Percentiles rank a stretch among this genome's conserved stretches.
Conservation (phyloP, 2,888 invertebrate species). For the Tipula unca region DNA sequence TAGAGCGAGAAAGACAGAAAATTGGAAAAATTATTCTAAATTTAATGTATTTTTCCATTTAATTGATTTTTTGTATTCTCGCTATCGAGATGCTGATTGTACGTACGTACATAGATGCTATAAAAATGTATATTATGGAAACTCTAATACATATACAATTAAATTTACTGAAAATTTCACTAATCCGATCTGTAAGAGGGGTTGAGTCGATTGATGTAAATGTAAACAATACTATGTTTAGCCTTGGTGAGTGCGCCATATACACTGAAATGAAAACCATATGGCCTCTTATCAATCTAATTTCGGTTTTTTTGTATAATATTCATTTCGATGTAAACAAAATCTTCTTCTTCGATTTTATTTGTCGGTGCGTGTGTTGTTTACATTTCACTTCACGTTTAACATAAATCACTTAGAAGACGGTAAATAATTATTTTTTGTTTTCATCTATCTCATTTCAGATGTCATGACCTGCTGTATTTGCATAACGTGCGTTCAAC, state of each 20-base stretch:
- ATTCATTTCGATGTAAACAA: neutral
- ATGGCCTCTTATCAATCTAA: neutral
- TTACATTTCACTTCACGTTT: neutral
- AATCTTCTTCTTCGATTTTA: neutral
- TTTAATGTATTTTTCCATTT: neutral
- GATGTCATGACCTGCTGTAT: slow-evolving; percentile 27
- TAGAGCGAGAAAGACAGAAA: neutral
- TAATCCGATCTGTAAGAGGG: neutral
- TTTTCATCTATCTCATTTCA: neutral
- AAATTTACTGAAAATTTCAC: too few species aligned
- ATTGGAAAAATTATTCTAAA: neutral
- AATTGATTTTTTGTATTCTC: neutral
- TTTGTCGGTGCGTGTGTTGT: neutral
- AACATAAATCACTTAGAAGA: neutral
- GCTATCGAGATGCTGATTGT: neutral
- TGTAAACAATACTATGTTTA: neutral
- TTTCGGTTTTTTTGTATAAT: neutral
- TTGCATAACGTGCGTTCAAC: slow-evolving; percentile 40
- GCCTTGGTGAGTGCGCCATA: neutral
- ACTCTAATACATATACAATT: neutral
- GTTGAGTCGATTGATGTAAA: neutral
- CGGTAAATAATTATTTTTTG: neutral
- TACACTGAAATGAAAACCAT: neutral
- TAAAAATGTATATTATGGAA: neutral
- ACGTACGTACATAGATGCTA: too few species aligned